Conservation (phyloP, 2,888 invertebrate species). For the Clepsis dumicolana region DNA sequence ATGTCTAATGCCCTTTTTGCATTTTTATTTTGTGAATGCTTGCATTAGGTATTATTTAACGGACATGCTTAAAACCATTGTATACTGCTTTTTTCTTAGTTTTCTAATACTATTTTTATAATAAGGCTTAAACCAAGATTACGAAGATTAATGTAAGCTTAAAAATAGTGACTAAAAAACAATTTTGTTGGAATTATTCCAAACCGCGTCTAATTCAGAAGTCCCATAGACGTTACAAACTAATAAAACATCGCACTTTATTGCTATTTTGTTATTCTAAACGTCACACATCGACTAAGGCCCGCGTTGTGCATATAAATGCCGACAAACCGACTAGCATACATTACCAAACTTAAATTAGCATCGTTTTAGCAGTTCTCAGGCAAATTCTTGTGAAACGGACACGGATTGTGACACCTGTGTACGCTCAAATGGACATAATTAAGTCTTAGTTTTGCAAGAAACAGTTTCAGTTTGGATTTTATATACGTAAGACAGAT, state of each 20-base stretch:
- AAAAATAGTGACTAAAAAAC: too few relatives aligned
- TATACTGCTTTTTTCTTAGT: too few relatives aligned
- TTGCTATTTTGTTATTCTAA: constrained; percentile 42
- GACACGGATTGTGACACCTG: constrained; percentile 25
- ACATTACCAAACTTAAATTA: constrained; percentile 39
- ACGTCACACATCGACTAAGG: constrained; percentile 36
- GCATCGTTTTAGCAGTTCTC: constrained; percentile 35
- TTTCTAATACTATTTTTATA: too few relatives aligned
- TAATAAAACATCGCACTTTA: constrained; percentile 32
- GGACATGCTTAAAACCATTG: too few relatives aligned
- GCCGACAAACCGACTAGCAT: constrained; percentile 23
- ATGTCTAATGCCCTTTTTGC: too few relatives aligned
- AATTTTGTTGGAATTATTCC: background rate
- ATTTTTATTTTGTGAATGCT: too few relatives aligned
- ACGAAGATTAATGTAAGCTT: too few relatives aligned
- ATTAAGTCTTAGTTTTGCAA: constrained; percentile 21
- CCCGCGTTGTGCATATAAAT: constrained; percentile 31
- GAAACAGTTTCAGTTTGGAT: background rate
- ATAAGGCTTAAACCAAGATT: too few relatives aligned
- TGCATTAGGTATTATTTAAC: too few relatives aligned
- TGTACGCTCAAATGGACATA: constrained; percentile 24
- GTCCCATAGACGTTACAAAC: constrained; percentile 28
- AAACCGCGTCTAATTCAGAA: background rate
- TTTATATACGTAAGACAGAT: background rate
- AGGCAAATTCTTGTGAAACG: constrained; percentile 37